Evolutionary conservation across 2,113 vertebrate species (phyloP), one percentile per base, ranked within the genome.

Genomic region (Triplophysa dalaica): DNA sequence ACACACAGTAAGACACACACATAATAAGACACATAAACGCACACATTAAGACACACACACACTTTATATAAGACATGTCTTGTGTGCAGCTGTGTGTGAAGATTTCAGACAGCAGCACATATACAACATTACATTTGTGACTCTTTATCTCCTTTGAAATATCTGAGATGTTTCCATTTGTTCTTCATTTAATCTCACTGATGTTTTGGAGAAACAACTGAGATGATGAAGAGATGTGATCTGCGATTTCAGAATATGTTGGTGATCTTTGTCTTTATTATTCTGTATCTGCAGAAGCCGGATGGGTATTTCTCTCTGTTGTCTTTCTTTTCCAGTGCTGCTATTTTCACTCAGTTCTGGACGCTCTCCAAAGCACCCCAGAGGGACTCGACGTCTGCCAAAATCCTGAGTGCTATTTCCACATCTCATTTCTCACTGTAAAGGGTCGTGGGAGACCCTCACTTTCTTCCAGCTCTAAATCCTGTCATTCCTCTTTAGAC

Each of bases 321-420:
- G 62, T 58, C 54, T 69, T 11, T 78, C 77, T 70, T 61, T 69
- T 48, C 41, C 52, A 45, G 64, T 24, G 16, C 17, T 61, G 56
- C 77, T 78, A 69, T 78, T 78, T 78, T 65, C 50, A 26, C 64
- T 67, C 38, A 0, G 50, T 48, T 41, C 65, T 77, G 75, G 75
- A 41, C 6, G 13, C 9, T 68, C 14, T 78, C 66, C 66, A 78
- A 61, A 45, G 8, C 64, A 58, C 54, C 22, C 77, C 77, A 29
- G 29, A 61, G 77, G 24, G 65, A 78, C 54, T 69, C 16, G 10
- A 17, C n/a, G 43, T 33, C 67, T 61, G 77, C 67, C 77, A 78
- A 78, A 69, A 78, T 8, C 13, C 24, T 26, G n/a, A 78, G 33
- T 60, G 77, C 77, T 69, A 69, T 69, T 78, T 69, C 65, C 77